Percentiles rank a stretch among this genome's conserved stretches.
These are phyloP conservation scores for Cynaeus angustus DNA, from an alignment of 2,888 invertebrate genomes.

Conservation along the genomic window DNA sequence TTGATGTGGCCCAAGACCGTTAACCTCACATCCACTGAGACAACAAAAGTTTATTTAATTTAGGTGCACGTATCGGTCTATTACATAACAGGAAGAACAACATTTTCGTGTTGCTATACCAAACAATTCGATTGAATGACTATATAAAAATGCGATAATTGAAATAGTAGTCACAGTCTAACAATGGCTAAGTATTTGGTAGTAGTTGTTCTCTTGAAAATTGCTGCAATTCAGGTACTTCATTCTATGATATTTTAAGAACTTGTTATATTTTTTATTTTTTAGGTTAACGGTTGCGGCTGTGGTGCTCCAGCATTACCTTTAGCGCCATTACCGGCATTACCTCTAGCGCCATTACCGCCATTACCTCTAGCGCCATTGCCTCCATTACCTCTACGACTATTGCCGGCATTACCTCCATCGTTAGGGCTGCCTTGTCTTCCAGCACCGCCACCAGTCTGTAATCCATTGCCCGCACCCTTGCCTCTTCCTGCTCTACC, in stretches of 20 bases:
- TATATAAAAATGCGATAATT: not conserved
- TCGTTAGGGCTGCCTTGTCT: too few relatives aligned
- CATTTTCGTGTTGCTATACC: slow-evolving; percentile 13
- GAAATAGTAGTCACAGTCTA: not conserved
- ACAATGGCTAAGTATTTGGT: slow-evolving; percentile 1
- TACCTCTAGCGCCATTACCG: slow-evolving; percentile 13
- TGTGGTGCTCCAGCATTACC: not conserved
- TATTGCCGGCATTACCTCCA: too few relatives aligned
- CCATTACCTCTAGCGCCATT: too few relatives aligned
- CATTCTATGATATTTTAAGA: not conserved
- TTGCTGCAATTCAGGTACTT: not conserved
- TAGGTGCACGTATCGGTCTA: slow-evolving; percentile 17
- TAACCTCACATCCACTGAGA: slow-evolving; percentile 1
- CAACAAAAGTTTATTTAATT: slow-evolving; percentile 9
- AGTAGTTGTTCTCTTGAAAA: not conserved
- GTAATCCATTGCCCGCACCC: too few relatives aligned
- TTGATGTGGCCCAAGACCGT: not conserved
- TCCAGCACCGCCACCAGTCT: slow-evolving; percentile 11
- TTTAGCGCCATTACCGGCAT: slow-evolving; percentile 8
- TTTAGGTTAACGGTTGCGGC: slow-evolving; percentile 22
- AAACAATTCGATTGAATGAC: slow-evolving; percentile 6
- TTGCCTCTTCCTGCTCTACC: too few relatives aligned
- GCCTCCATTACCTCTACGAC: too few relatives aligned
- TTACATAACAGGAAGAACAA: slow-evolving; percentile 4
- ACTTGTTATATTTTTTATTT: not conserved